Evolutionary conservation across 2,888 invertebrate species (phyloP).

Genomic region (Diabrotica balteata): DNA sequence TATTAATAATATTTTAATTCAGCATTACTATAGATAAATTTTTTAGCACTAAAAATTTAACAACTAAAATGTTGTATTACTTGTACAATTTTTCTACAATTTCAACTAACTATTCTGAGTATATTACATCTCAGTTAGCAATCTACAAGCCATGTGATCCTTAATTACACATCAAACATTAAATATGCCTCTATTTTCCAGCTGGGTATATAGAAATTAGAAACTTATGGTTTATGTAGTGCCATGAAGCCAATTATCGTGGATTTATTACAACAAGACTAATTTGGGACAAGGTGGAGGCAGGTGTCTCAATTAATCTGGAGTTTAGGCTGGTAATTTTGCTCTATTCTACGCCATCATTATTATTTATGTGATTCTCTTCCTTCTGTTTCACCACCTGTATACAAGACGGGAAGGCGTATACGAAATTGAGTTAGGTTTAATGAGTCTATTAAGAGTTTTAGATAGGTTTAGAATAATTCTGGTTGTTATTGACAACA

Average conservation of each 20-base stretch:
- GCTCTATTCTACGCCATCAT: constrained; percentile 44
- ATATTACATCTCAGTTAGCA: too few relatives aligned
- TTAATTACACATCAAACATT: not conserved
- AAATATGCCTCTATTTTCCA: not conserved
- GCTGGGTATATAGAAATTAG: constrained; percentile 47
- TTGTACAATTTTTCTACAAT: too few relatives aligned
- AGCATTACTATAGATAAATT: too few relatives aligned
- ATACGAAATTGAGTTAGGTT: constrained; percentile 2
- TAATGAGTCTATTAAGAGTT: too few relatives aligned
- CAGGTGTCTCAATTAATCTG: constrained; percentile 56
- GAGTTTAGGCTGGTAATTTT: constrained; percentile 53
- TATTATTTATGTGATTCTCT: constrained; percentile 45
- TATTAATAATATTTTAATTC: too few relatives aligned
- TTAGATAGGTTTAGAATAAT: too few relatives aligned
- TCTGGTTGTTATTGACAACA: too few relatives aligned
- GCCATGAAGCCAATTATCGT: constrained; percentile 58
- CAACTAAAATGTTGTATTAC: too few relatives aligned
- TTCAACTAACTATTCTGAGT: too few relatives aligned
- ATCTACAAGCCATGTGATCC: too few relatives aligned
- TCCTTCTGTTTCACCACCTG: constrained; percentile 23
- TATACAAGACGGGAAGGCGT: constrained; percentile 3
- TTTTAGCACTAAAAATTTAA: too few relatives aligned
- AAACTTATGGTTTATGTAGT: constrained; percentile 56
- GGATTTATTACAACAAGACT: constrained; percentile 59
- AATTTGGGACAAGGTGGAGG: constrained; percentile 57